phyloP scores from a whole-genome alignment of 2,113 vertebrate genomes.

The Channa argus region DNA sequence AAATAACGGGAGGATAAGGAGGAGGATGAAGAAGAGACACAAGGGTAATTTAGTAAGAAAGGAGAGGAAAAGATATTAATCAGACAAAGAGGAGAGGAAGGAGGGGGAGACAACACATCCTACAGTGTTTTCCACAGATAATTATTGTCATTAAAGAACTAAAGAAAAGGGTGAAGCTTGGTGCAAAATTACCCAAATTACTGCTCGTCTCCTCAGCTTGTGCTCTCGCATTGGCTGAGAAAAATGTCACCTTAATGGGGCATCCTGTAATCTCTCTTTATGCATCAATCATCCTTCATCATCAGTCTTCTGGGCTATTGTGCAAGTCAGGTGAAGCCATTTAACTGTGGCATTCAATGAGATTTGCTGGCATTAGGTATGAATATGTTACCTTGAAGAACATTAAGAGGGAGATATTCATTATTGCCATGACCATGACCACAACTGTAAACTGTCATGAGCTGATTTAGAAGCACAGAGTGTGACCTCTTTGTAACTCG shows the following conservation, averaged over 20 bases:
- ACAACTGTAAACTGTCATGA: not conserved
- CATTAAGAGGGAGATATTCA: not conserved
- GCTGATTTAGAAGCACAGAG: not conserved
- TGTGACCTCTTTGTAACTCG: no score
- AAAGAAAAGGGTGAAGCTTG: constrained; percentile 44
- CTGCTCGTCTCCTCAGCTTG: constrained; percentile 35
- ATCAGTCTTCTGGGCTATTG: constrained; percentile 11
- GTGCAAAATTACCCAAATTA: constrained; percentile 67
- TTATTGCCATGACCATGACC: not conserved
- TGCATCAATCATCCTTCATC: constrained; percentile 33
- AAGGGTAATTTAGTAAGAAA: constrained; percentile 33
- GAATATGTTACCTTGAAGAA: not conserved
- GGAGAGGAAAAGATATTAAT: constrained; percentile 33
- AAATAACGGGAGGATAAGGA: constrained; percentile 2
- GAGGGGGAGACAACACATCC: constrained; percentile 24
- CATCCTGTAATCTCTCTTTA: constrained; percentile 42
- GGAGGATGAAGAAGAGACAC: constrained; percentile 7
- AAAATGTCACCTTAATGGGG: constrained; percentile 45
- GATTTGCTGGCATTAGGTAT: constrained; percentile 1
- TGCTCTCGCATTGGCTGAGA: constrained; percentile 26
- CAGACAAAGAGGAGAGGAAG: constrained; percentile 38
- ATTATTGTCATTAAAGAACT: constrained; percentile 73
- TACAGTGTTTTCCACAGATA: constrained; percentile 68
- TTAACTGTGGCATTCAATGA: constrained; percentile 24
- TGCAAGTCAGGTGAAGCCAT: constrained; percentile 28